These are phyloP conservation scores for Pristiophorus japonicus DNA, from an alignment of 2,113 vertebrate species.

Conservation along the genomic window DNA sequence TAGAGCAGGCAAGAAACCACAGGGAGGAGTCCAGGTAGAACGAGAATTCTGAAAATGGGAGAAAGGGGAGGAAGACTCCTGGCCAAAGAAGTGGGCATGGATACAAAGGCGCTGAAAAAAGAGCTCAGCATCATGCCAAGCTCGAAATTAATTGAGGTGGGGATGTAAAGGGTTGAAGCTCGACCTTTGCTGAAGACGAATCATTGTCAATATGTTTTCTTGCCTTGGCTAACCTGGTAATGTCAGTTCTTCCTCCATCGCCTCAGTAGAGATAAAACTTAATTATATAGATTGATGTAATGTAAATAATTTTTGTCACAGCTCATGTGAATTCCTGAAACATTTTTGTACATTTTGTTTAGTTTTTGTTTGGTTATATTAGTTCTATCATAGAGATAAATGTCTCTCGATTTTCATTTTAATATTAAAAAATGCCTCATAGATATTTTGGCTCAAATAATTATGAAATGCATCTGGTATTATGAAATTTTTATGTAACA, in stretches of 20 bases:
- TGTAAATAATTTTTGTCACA: background rate
- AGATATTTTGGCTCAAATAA: background rate
- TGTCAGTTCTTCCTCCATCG: background rate
- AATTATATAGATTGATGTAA: background rate
- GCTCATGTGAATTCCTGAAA: background rate
- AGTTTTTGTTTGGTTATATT: background rate
- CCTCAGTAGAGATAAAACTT: background rate
- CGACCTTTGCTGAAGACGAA: no score
- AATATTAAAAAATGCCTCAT: background rate
- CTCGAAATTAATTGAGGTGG: no score
- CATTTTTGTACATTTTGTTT: background rate
- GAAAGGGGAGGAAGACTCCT: no score
- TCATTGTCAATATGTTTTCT: background rate
- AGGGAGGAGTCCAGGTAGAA: no score
- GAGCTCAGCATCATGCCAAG: no score
- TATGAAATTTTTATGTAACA: background rate
- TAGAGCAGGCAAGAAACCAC: no score
- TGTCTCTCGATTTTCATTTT: background rate
- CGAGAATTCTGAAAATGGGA: no score
- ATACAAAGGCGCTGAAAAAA: no score
- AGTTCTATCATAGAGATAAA: background rate
- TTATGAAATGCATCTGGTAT: background rate
- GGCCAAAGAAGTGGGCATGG: no score
- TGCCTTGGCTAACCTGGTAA: background rate
- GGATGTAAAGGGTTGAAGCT: no score